phyloP scores from a whole-genome alignment of 2,797 vertebrate species.

The Heliangelus exortis region DNA sequence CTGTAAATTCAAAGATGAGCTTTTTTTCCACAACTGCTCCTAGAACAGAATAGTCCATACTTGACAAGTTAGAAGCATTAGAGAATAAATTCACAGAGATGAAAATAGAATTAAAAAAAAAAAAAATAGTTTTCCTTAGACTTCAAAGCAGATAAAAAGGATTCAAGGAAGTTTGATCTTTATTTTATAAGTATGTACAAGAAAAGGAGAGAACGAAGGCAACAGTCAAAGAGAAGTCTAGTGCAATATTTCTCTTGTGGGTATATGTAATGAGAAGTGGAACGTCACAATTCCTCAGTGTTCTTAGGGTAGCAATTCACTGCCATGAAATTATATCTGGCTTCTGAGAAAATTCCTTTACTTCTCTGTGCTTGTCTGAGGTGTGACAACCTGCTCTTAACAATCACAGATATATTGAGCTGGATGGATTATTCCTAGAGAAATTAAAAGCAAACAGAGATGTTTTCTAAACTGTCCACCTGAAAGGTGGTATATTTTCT shows the following conservation, averaged over 20 bases:
- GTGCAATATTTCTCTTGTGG: slow-evolving; percentile 63
- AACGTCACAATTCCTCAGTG: background rate
- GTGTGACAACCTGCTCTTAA: slow-evolving; percentile 7
- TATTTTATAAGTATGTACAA: slow-evolving; percentile 69
- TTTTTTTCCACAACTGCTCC: slow-evolving; percentile 41
- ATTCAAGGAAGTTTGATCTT: slow-evolving; percentile 66
- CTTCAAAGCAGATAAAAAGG: slow-evolving; percentile 71
- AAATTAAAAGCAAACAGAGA: slow-evolving; percentile 30
- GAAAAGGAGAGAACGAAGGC: slow-evolving; percentile 35
- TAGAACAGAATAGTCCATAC: slow-evolving; percentile 42
- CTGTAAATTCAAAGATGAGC: slow-evolving; percentile 20
- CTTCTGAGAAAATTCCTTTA: slow-evolving; percentile 43
- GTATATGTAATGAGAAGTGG: slow-evolving; percentile 50
- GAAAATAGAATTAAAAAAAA: slow-evolving; percentile 41
- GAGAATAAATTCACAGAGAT: slow-evolving; percentile 64
- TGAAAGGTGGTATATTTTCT: background rate
- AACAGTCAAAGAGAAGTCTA: slow-evolving; percentile 64
- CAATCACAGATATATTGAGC: background rate
- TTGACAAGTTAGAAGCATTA: slow-evolving; percentile 57
- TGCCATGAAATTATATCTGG: slow-evolving; percentile 24
- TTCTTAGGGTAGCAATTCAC: slow-evolving; percentile 29
- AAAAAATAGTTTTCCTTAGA: slow-evolving; percentile 50
- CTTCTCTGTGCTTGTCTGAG: slow-evolving; percentile 17
- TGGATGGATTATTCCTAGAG: background rate
- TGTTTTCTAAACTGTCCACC: background rate